Evolutionary conservation across 2,888 invertebrate genomes (phyloP), one percentile per base, ranked within the genome.

Genomic region (Corythucha ciliata): DNA sequence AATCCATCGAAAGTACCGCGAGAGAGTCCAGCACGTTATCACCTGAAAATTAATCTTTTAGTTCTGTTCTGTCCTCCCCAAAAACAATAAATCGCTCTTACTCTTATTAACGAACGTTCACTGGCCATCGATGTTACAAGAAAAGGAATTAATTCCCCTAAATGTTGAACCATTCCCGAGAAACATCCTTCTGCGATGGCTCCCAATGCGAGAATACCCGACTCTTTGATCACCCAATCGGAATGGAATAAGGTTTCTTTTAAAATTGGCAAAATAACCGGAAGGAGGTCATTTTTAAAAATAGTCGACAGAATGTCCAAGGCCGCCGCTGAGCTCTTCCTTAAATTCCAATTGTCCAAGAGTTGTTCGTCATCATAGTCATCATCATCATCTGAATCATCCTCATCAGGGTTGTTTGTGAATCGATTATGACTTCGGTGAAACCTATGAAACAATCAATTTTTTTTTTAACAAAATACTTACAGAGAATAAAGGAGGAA

Each of bases 11-110:
- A 94, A 90, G 71, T 98, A 98, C 48, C 98, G 80, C 59, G 90
- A 91, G 24, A 98, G 74, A 0, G 98, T 98, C 98, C 98, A 98
- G 72, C 98, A 98, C 0, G 97, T 96, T 66, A 98, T 98, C 58
- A 96, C 93, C 54, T 97, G 79, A 47, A 98, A 94, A 32, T 98
- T 74, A 0, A 96, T 92, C 72, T 94, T 94, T n/a, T n/a, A n/a
- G n/a, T n/a, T n/a, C n/a, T n/a, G n/a, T n/a, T n/a, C n/a, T n/a
- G n/a, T n/a, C n/a, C n/a, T n/a, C n/a, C n/a, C n/a, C n/a, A n/a
- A n/a, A n/a, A n/a, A n/a, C n/a, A n/a, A n/a, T n/a, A n/a, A n/a
- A n/a, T n/a, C n/a, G n/a, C n/a, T n/a, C n/a, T n/a, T n/a, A n/a
- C n/a, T 88, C 87, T 69, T 96, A 51, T 51, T 20, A 51, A 24